Conservation (phyloP, 2,797 vertebrate species). For the Hephaestus fuliginosus region DNA sequence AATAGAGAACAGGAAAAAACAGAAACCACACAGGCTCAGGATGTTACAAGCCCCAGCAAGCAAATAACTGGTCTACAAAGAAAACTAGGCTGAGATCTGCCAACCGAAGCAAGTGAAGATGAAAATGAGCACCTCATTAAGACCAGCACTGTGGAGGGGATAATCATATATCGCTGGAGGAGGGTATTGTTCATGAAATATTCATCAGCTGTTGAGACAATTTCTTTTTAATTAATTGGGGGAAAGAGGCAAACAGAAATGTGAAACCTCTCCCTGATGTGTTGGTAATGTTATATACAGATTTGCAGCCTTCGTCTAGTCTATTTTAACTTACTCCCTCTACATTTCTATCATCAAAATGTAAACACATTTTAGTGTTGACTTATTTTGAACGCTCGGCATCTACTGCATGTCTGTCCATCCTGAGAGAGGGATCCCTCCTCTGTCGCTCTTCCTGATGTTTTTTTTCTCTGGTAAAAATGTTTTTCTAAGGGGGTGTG, state of each 20-base stretch:
- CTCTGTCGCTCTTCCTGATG: no score
- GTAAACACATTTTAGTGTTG: no score
- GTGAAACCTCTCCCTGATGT: not conserved
- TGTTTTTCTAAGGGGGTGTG: no score
- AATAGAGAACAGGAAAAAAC: not conserved
- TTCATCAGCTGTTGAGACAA: not conserved
- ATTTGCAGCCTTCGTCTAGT: not conserved
- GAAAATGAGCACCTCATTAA: slow-evolving; percentile 17
- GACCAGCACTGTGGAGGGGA: not conserved
- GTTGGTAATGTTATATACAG: not conserved
- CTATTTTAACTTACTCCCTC: not conserved
- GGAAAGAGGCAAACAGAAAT: not conserved
- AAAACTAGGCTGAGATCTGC: slow-evolving; percentile 19
- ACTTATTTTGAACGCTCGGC: no score
- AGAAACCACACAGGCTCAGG: not conserved
- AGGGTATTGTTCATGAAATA: slow-evolving; percentile 12
- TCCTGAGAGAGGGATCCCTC: no score
- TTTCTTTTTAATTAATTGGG: slow-evolving; percentile 12
- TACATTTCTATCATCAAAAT: no score
- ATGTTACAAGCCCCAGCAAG: slow-evolving; percentile 14
- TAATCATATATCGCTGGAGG: slow-evolving; percentile 8
- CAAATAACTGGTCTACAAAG: slow-evolving; percentile 6
- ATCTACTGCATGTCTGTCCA: no score
- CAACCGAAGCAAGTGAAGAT: not conserved
- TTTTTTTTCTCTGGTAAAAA: no score